Conservation (phyloP, 2,113 vertebrate species). For the Melanerpes aurifrons region DNA sequence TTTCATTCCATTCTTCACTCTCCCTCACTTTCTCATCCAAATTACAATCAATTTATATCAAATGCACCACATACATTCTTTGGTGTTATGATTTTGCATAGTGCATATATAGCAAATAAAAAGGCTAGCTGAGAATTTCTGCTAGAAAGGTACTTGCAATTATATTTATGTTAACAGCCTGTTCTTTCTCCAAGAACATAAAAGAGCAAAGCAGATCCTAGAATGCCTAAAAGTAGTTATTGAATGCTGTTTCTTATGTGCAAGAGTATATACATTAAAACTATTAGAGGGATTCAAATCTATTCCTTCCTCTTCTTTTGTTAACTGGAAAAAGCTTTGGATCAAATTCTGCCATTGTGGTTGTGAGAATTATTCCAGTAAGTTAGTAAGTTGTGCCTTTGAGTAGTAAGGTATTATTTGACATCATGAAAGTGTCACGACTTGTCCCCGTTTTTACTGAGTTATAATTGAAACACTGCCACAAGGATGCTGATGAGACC, state of each 20-base stretch:
- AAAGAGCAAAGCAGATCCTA: constrained; percentile 1
- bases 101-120: constrained; percentile 53
- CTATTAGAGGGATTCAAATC: constrained; percentile 37
- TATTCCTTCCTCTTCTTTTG: background rate
- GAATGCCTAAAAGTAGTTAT: constrained; percentile 17
- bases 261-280: constrained; percentile 15
- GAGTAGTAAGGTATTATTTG: background rate
- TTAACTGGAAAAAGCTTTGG: constrained; percentile 11
- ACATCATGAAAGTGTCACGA: background rate
- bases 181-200: constrained; percentile 20
- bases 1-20: constrained; percentile 37
- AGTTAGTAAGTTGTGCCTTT: background rate
- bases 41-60: constrained; percentile 32
- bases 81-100: constrained; percentile 34
- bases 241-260: constrained; percentile 48
- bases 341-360: background rate
- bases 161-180: constrained; percentile 28
- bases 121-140: constrained; percentile 24
- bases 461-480: constrained; percentile 7
- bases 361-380: background rate
- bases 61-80: constrained; percentile 20
- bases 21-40: background rate
- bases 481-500: background rate
- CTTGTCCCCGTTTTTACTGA: background rate
- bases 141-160: constrained; percentile 35